Evolutionary conservation across 2,888 invertebrate species (phyloP).

Genomic region (Amphipoea lucens): DNA sequence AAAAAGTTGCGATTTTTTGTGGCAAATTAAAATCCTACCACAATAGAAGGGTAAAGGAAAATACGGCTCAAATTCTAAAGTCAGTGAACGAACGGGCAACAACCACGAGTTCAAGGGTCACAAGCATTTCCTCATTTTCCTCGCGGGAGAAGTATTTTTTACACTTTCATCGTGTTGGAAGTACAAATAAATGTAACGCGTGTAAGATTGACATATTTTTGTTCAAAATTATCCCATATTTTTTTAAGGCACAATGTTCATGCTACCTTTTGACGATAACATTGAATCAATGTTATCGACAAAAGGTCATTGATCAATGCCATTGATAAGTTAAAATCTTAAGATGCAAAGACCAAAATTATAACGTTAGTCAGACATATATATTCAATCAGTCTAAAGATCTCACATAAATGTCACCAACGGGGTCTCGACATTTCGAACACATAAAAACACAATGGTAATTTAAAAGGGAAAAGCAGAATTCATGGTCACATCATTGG

Average conservation of each 20-base stretch:
- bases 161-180: not conserved
- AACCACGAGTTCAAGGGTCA: constrained; percentile 42
- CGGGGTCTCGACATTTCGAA: not conserved
- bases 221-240: not conserved
- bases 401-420: too few relatives aligned
- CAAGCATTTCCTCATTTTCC: constrained; percentile 19
- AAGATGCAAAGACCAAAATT: not conserved
- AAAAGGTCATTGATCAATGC: too few relatives aligned
- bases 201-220: not conserved
- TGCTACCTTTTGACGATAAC: not conserved
- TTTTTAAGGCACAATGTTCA: not conserved
- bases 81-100: constrained; percentile 45
- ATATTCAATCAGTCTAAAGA: not conserved
- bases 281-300: too few relatives aligned
- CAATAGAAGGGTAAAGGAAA: constrained; percentile 29
- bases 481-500: constrained; percentile 22
- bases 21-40: constrained; percentile 1
- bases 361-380: too few relatives aligned
- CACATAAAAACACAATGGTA: constrained; percentile 3
- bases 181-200: not conserved
- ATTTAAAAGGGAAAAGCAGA: constrained; percentile 1
- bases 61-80: constrained; percentile 21
- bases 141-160: constrained; percentile 5
- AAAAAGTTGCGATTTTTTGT: constrained; percentile 8
- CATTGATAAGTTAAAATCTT: not conserved